Base-by-base conservation (phyloP, 2,113 vertebrate genomes). In the Microtus ochrogaster region DNA sequence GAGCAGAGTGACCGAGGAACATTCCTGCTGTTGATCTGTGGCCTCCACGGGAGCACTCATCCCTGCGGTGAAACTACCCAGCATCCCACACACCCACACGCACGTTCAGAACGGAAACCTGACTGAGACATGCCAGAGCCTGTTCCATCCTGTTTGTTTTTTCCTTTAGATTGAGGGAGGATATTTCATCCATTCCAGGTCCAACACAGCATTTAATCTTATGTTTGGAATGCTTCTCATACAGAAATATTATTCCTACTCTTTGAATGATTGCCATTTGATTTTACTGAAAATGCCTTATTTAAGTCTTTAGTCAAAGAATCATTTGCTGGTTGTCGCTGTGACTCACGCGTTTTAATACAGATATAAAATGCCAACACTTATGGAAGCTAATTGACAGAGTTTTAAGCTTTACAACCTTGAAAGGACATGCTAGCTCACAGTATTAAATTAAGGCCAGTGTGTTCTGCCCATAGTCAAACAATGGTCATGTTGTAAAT, bases 361-460 rank as follows among this genome's bases (percentile, higher is more conserved):
- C 90, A 61, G 41, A 73, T 70, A 84, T 44, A 55, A 85, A 95
- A 70, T 12, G 5, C 68, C 22, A 90, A 36, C 21, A 11, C 87
- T 91, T 84, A 86, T 78, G 96, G 74, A 92, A 89, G 81, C 91
- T 61, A 79, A 95, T 91, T 88, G 89, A 41, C 7, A 73, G 79
- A 91, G 44, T 95, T 87, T 93, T 94, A 70, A 92, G 87, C 76
- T 95, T 94, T 86, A 94, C 22, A 89, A 52, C n/a, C 90, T 87
- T 92, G 58, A 90, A 91, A 94, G 70, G 73, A 90, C 78, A 65
- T 33, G 73, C 87, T 89, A 92, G 82, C 7, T 33, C 33, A 16
- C 39, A 78, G 78, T 68, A 92, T 91, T 70, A 91, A 92, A 78
- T 96, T 70, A 94, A 96, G 92, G 89, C 89, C 92, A 96, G 88